Evolutionary conservation across 2,888 invertebrate genomes (phyloP).

Genomic region (Zhuqinia jingwanae): DNA sequence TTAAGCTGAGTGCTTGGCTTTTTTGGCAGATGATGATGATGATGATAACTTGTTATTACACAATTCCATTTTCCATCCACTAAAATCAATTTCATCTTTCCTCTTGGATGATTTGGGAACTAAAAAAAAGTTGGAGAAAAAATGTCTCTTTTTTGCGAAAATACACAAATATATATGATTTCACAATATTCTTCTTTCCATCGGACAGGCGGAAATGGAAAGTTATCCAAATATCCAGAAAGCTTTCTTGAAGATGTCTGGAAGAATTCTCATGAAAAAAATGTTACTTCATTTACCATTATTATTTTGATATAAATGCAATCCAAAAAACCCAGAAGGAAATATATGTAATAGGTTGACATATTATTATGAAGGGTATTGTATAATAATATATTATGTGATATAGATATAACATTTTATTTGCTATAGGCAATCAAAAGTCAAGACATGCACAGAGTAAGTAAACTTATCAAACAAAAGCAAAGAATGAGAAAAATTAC

Average conservation of each 20-base stretch:
- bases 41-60: neutral
- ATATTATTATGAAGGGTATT: no score
- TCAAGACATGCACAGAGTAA: neutral
- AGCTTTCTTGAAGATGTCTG: constrained; percentile 14
- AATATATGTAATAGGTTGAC: neutral
- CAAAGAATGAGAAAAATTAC: constrained; percentile 12
- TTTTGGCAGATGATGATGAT: constrained; percentile 31
- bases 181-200: constrained; percentile 33
- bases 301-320: neutral
- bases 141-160: neutral
- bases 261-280: neutral
- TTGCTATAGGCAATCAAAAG: constrained; percentile 17
- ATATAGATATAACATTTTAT: constrained; percentile 19
- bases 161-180: no score
- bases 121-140: neutral
- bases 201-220: constrained; percentile 22
- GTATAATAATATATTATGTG: no score
- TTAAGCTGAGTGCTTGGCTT: neutral
- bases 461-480: constrained; percentile 4
- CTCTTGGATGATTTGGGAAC: constrained; percentile 8
- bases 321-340: neutral
- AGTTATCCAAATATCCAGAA: neutral
- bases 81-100: constrained; percentile 37
- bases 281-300: constrained; percentile 12
- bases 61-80: neutral